phyloP scores from a whole-genome alignment of 2,888 invertebrate genomes.

The Hypena proboscidalis region DNA sequence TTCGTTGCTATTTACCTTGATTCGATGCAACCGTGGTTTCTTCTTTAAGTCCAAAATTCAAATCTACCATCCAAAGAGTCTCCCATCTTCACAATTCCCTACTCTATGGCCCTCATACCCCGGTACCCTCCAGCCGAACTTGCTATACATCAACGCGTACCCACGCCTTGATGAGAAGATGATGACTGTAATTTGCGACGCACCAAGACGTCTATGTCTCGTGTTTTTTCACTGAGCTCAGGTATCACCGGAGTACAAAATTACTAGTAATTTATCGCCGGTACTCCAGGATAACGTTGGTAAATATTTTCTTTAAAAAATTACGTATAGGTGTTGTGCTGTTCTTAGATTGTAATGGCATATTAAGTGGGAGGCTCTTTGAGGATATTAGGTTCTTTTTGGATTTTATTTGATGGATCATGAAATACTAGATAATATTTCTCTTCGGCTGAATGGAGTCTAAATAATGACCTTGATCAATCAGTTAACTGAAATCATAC shows the following conservation, averaged over 20 bases:
- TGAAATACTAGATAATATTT: no score
- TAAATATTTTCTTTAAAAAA: slow-evolving; percentile 52
- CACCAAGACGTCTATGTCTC: slow-evolving; percentile 85
- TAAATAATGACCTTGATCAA: no score
- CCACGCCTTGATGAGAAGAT: slow-evolving; percentile 84
- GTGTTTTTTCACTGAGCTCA: slow-evolving; percentile 83
- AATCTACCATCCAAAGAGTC: not conserved
- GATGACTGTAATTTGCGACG: slow-evolving; percentile 85
- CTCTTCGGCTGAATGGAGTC: no score
- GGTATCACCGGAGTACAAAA: slow-evolving; percentile 83
- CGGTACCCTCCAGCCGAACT: slow-evolving; percentile 61
- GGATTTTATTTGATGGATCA: no score
- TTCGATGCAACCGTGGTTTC: no score
- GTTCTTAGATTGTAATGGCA: slow-evolving; percentile 19
- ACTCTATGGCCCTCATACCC: slow-evolving; percentile 44
- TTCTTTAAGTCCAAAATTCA: not conserved
- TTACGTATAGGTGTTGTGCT: slow-evolving; percentile 43
- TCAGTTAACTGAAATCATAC: no score
- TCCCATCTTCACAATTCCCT: slow-evolving; percentile 7
- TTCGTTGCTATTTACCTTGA: no score
- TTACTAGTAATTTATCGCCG: slow-evolving; percentile 83
- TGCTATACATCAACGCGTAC: slow-evolving; percentile 81
- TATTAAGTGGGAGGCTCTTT: slow-evolving; percentile 9
- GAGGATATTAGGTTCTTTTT: not conserved
- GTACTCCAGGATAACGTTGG: slow-evolving; percentile 66